Evolutionary conservation across 2,113 vertebrate genomes (phyloP).

Genomic region (Caranx ignobilis): DNA sequence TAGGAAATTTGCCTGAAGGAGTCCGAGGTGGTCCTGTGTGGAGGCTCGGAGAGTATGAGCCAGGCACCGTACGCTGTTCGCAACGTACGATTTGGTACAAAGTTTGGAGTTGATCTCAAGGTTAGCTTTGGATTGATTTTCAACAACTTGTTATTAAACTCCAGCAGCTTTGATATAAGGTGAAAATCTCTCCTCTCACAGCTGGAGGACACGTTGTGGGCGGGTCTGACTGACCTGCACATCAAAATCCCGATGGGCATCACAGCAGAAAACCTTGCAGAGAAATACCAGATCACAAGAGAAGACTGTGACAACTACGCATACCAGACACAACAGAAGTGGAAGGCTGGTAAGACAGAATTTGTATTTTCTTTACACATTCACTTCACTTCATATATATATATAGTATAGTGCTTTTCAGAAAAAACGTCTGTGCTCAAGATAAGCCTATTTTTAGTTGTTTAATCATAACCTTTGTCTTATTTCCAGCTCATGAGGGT

Average conservation of each 20-base stretch:
- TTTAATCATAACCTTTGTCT: conserved; percentile 2
- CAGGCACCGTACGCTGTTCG: conserved; percentile 91
- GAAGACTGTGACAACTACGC: conserved; percentile 92
- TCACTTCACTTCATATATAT: background rate
- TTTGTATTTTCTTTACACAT: background rate
- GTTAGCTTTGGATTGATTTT: conserved; percentile 70
- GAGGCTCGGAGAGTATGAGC: conserved; percentile 96
- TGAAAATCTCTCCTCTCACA: conserved; percentile 59
- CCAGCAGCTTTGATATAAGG: background rate
- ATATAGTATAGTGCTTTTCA: background rate
- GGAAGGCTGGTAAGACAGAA: conserved; percentile 90
- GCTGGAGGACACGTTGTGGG: conserved; percentile 95
- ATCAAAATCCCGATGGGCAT: conserved; percentile 92
- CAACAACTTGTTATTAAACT: background rate
- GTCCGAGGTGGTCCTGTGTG: conserved; percentile 93
- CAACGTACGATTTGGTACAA: conserved; percentile 94
- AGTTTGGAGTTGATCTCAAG: conserved; percentile 91
- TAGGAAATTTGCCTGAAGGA: conserved; percentile 95
- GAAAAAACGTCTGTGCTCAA: background rate
- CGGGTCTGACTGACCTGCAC: conserved; percentile 88
- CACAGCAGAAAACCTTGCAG: conserved; percentile 97
- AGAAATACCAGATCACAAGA: conserved; percentile 88
- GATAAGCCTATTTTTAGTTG: background rate
- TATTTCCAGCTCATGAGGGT: conserved; percentile 88
- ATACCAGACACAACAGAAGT: conserved; percentile 91